Conservation (phyloP, 30 jellyfish, hydroid and myxozoan species). For the Aurelia sp. region DNA sequence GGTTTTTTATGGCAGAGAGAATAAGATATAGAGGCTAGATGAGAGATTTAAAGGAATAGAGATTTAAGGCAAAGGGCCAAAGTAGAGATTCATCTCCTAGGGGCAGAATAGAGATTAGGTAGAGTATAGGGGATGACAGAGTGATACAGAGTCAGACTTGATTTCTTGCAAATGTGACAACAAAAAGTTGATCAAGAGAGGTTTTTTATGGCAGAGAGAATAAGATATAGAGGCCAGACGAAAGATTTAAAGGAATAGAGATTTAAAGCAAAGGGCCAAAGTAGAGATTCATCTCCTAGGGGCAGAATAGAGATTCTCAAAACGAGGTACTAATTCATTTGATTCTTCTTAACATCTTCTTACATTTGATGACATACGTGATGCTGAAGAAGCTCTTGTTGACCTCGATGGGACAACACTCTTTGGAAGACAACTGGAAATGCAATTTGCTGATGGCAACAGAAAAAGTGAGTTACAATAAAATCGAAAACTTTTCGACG, state of each 20-base stretch:
- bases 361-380: slow-evolving; percentile 92
- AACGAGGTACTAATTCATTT: background rate
- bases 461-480: slow-evolving; percentile 84
- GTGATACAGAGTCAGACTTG: no score
- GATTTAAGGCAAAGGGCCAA: slow-evolving; percentile 5
- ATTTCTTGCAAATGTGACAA: no score
- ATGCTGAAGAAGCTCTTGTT: slow-evolving; percentile 97
- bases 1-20: no score
- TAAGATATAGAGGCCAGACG: no score
- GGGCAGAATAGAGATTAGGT: slow-evolving; percentile 14
- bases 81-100: background rate
- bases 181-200: no score
- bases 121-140: no score
- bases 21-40: no score
- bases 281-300: background rate
- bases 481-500: no score
- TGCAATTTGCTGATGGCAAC: slow-evolving; percentile 94
- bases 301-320: slow-evolving; percentile 23
- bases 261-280: background rate
- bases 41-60: no score
- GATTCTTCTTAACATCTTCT: background rate
- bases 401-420: slow-evolving; percentile 87
- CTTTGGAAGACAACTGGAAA: slow-evolving; percentile 82
- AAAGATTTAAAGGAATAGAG: background rate
- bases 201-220: no score